These are phyloP conservation scores for rat (Rattus norvegicus) DNA, from an alignment of 2,113 vertebrate genomes.

Conservation along the genomic window GRCr8 NC_086039.1:57398501-57399000, in stretches of 20 bases:
- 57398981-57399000: no score
- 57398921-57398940: no score
- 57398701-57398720: neutral
- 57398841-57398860: no score
- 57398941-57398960: no score
- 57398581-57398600: slow-evolving; percentile 38
- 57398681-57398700: slow-evolving; percentile 39
- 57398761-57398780: no score
- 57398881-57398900: no score
- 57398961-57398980: no score
- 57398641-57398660: slow-evolving; percentile 35
- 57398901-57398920: no score
- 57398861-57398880: no score
- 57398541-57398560: neutral
- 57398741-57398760: neutral
- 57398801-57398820: no score
- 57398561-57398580: slow-evolving; percentile 31
- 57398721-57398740: neutral
- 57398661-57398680: slow-evolving; percentile 54
- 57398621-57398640: neutral
- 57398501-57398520: neutral
- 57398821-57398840: no score
- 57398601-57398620: slow-evolving; percentile 46
- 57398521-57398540: neutral
- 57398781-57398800: no score